Evolutionary conservation across 2,113 vertebrate species (phyloP).

Genomic region (Mionectes macconnelli): DNA sequence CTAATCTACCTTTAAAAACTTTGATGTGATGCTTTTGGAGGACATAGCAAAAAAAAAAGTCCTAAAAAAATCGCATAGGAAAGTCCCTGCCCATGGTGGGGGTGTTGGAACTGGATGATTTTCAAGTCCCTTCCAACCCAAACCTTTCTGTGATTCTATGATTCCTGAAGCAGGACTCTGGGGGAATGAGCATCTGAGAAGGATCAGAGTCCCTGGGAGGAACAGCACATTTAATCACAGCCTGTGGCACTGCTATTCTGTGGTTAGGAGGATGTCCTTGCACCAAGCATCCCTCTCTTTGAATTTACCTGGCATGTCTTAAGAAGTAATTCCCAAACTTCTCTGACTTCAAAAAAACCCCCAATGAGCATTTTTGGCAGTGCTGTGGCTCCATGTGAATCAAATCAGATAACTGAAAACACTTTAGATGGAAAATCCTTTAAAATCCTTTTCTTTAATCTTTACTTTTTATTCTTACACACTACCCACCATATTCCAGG

Average conservation of each 20-base stretch:
- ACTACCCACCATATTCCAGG: background rate
- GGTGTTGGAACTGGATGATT: background rate
- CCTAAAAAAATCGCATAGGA: background rate
- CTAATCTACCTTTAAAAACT: background rate
- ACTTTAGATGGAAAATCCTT: slow-evolving; percentile 33
- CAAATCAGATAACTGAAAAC: slow-evolving; percentile 56
- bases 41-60: background rate
- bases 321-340: background rate
- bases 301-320: slow-evolving; percentile 29
- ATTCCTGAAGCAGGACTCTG: background rate
- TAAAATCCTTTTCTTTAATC: background rate
- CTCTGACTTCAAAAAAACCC: background rate
- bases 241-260: background rate
- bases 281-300: background rate
- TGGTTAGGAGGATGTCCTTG: background rate
- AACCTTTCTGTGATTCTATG: background rate
- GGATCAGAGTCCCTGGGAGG: background rate
- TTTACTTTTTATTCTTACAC: background rate
- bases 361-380: slow-evolving; percentile 14
- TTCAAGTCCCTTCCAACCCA: background rate
- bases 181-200: background rate
- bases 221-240: background rate
- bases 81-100: background rate
- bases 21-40: background rate
- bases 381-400: slow-evolving; percentile 15